Evolutionary conservation across 2,888 invertebrate genomes (phyloP), one percentile per base, ranked within the genome.

Genomic region (Pseudococcus longispinus): DNA sequence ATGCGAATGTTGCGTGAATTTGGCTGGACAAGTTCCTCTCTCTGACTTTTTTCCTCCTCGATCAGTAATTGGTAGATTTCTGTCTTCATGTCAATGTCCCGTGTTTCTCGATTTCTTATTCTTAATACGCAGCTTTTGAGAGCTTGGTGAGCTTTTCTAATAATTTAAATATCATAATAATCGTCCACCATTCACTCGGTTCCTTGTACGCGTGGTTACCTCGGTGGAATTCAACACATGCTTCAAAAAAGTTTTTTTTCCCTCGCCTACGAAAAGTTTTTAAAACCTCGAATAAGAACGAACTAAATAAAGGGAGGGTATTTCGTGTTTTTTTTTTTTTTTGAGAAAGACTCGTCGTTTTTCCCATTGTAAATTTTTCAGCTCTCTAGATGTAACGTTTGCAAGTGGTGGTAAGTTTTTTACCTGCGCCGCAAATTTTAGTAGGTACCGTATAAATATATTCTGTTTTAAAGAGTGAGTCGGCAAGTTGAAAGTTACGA

Each of bases 121-220:
- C 44, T 46, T 15, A n/a, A n/a, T n/a, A 46, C 1, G 13, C 15
- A 23, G n/a, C 37, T 18, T 77, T 26, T 26, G 77, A 42, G 42
- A 20, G 23, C 42, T 80, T 42, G 37, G 42, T 18, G 29, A 80
- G 37, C 77, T 80, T 80, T 80, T 80, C 20, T 42, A 80, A 80
- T 80, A 80, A 80, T 80, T 80, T 80, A 80, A 26, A 80, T 80
- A 20, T 37, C 77, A n/a, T 42, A 80, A 80, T 80, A 80, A 80
- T 80, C 77, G 18, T 29, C 29, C 26, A 13, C 32, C 1, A 4
- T n/a, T 60, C 20, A 65, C 13, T 26, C 13, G n/a, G 44, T 15
- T 51, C 4, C 51, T 13, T n/a, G n/a, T 51, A 5, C 51, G 51
- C n/a, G 4, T 32, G 32, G 70, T 70, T 70, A 70, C 29, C 26